These are phyloP conservation scores for Drosophila flavopinicola DNA, from an alignment of 2,888 invertebrate genomes.

Conservation along the genomic window DNA sequence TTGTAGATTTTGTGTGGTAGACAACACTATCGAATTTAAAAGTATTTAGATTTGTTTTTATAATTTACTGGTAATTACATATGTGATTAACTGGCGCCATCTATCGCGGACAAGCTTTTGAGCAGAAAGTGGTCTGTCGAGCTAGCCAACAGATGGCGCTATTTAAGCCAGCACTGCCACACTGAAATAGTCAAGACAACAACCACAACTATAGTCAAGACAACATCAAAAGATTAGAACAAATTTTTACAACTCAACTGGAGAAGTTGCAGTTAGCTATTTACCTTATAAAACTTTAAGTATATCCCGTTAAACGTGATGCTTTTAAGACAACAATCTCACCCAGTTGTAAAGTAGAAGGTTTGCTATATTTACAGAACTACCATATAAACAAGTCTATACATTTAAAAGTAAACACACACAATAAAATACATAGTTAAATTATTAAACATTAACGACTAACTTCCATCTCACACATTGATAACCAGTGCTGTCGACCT, in stretches of 20 bases:
- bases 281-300: too few species aligned
- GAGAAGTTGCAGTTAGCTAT: too few species aligned
- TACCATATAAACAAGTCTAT: conserved; percentile 33
- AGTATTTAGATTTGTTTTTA: too few species aligned
- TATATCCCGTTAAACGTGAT: too few species aligned
- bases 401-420: conserved; percentile 24
- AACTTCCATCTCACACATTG: conserved; percentile 63
- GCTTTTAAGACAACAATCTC: too few species aligned
- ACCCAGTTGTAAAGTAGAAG: conserved; percentile 6
- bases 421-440: conserved; percentile 47
- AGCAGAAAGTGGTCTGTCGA: fast-evolving
- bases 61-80: too few species aligned
- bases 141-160: conserved; percentile 12
- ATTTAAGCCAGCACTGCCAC: conserved; percentile 13
- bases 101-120: not conserved
- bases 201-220: conserved; percentile 17
- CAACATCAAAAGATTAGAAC: too few species aligned
- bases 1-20: too few species aligned
- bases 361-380: conserved; percentile 49
- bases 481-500: conserved; percentile 80
- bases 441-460: conserved; percentile 35
- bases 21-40: too few species aligned
- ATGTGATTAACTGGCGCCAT: conserved; percentile 19
- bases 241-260: too few species aligned
- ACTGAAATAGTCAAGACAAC: conserved; percentile 16